Conservation (phyloP, 2,113 vertebrate genomes). For the Plecotus auritus region DNA sequence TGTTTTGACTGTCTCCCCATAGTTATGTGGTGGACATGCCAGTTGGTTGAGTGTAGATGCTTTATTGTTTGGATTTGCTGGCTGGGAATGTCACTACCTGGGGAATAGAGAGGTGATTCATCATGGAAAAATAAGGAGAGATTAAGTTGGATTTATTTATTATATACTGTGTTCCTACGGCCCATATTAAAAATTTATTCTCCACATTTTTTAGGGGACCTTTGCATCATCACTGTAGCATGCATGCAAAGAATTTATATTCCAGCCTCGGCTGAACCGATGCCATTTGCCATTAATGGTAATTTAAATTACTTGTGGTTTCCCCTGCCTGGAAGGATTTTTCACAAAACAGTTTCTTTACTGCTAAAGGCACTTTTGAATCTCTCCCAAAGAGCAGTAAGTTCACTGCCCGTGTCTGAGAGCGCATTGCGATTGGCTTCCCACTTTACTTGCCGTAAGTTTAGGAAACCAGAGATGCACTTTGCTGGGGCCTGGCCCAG, state of each 20-base stretch:
- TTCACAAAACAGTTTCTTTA: constrained; percentile 22
- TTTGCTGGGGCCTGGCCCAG: neutral
- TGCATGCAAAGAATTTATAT: neutral
- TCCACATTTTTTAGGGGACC: neutral
- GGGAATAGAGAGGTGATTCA: neutral
- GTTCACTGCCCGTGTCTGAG: neutral
- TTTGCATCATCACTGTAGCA: neutral
- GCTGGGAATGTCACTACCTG: neutral
- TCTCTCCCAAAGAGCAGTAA: neutral
- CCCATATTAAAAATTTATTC: constrained; percentile 19
- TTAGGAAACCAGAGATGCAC: neutral
- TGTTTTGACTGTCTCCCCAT: neutral
- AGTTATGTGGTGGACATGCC: neutral
- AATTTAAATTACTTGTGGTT: constrained; percentile 31
- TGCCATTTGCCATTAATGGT: constrained; percentile 33
- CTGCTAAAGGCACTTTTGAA: constrained; percentile 14
- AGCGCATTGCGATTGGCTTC: neutral
- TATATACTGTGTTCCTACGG: neutral
- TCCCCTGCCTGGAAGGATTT: constrained; percentile 35
- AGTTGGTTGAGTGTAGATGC: neutral
- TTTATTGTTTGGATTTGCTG: neutral
- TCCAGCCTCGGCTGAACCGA: neutral
- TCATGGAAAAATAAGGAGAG: neutral
- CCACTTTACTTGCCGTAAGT: neutral
- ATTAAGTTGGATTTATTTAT: neutral